These are phyloP conservation scores for Cephalotes varians DNA, from an alignment of 2,888 invertebrate genomes.

Conservation along the genomic window DNA sequence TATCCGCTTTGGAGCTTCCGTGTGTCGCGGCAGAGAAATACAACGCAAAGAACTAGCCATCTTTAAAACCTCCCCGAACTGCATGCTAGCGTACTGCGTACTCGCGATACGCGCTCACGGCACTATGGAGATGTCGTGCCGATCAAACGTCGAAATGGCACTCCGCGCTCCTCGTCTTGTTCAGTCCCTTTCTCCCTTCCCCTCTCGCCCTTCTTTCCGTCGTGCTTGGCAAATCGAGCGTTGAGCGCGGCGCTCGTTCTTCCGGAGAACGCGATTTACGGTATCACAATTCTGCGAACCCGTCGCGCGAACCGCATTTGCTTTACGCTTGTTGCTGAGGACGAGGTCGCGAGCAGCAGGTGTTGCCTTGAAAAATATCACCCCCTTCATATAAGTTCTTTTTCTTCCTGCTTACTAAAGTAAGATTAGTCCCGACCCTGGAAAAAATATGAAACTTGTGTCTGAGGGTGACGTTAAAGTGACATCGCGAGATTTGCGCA, in stretches of 20 bases:
- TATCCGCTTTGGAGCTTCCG: not conserved
- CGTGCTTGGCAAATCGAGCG: conserved; percentile 10
- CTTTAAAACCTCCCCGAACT: conserved; percentile 13
- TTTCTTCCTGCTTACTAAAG: not conserved
- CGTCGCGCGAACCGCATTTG: not conserved
- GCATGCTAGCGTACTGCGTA: not conserved
- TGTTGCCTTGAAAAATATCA: conserved; percentile 30
- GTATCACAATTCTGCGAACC: not conserved
- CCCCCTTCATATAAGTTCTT: not conserved
- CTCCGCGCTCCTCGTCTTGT: not conserved
- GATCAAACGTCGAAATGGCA: conserved; percentile 32
- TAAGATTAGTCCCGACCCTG: not conserved
- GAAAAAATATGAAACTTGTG: not conserved
- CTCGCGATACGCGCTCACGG: conserved; percentile 4
- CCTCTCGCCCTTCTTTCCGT: not conserved
- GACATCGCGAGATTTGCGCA: not conserved
- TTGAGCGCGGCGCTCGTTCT: not conserved
- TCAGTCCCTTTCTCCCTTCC: not conserved
- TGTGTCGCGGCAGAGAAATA: not conserved
- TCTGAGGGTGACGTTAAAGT: too few species aligned
- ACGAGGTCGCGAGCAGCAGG: conserved; percentile 23
- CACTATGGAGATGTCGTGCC: conserved; percentile 31
- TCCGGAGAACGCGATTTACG: conserved; percentile 15
- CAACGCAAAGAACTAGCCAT: conserved; percentile 39
- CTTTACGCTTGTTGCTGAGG: not conserved